Base-by-base conservation (phyloP, 2,888 invertebrate genomes). In the Fissipunctia ypsillon region DNA sequence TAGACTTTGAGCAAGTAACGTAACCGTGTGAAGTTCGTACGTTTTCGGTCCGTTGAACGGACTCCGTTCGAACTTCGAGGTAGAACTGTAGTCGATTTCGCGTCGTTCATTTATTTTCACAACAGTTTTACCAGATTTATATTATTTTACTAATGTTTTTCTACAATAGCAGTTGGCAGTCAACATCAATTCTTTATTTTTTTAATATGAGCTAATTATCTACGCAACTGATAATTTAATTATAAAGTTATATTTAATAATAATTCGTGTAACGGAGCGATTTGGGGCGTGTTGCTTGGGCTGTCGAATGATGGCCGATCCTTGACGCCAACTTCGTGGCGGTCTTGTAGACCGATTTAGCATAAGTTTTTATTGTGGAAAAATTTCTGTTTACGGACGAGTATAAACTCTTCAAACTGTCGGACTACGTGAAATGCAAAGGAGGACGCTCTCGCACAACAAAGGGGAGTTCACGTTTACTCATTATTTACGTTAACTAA, bases 391-490 rank as follows among this genome's bases (percentile, higher is more conserved):
- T 87, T 86, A 87, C 84, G 88, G 91, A 89, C 88, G 88, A 90
- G 88, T 91, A 91, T 92, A 90, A 91, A 89, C 81, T 88, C 88
- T 83, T 84, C 90, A 92, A 90, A 91, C 93, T 92, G 94, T 88
- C 88, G 88, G 90, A 88, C 91, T 84, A 91, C 94, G 95, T 95
- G 96, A 95, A 93, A 96, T 96, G 95, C 96, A 96, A 95, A 96
- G 96, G 92, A 95, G 94, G 91, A 93, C 94, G 92, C 93, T 93
- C 94, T 94, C 95, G 90, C 94, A 94, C 89, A 94, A 93, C 85
- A 96, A 96, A 96, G 96, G 96, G 91, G 93, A 95, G 95, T 95
- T 89, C 73, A 89, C 88, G 88, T 88, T 93, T 90, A 86, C 85
- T 87, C 89, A 85, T 83, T 88, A 84, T 82, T 84, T 65, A 72